A percentile compares a stretch with the other conserved stretches of the same genome.
These are phyloP conservation scores for Caenorhabditis angaria DNA, from an alignment of 2,888 invertebrate genomes.

Conservation along the genomic window DNA sequence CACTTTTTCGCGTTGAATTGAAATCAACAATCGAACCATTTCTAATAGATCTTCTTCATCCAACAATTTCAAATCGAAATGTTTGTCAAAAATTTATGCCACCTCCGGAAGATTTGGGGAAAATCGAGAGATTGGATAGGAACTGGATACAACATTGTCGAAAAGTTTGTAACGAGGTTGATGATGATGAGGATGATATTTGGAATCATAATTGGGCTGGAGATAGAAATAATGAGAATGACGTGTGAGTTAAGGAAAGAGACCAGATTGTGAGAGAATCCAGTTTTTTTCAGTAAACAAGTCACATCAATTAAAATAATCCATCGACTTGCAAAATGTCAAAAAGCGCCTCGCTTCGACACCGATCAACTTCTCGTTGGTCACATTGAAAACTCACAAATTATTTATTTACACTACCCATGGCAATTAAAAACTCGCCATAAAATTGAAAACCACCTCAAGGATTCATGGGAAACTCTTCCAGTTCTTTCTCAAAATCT, in stretches of 20 bases:
- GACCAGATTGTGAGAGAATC: not conserved
- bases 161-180: slow-evolving; percentile 12
- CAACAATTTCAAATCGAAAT: slow-evolving; percentile 23
- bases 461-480: not conserved
- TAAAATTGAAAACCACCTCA: not conserved
- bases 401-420: slow-evolving; percentile 34
- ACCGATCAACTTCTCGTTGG: slow-evolving; percentile 19
- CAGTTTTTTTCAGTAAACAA: no score
- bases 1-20: slow-evolving; percentile 34
- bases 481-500: slow-evolving; percentile 7
- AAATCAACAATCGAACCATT: slow-evolving; percentile 30
- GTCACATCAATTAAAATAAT: not conserved
- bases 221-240: not conserved
- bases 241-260: not conserved
- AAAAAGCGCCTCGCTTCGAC: slow-evolving; percentile 30
- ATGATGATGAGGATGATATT: slow-evolving; percentile 7
- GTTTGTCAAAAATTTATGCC: slow-evolving; percentile 29
- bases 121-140: slow-evolving; percentile 22
- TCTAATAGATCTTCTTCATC: slow-evolving; percentile 34
- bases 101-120: slow-evolving; percentile 19
- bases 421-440: slow-evolving; percentile 15
- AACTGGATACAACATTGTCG: slow-evolving; percentile 35
- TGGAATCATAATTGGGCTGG: slow-evolving; percentile 5
- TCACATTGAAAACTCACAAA: slow-evolving; percentile 32
- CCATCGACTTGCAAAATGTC: slow-evolving; percentile 10